Evolutionary conservation across 2,888 invertebrate species (phyloP).

Genomic region (Apamea epomidion): DNA sequence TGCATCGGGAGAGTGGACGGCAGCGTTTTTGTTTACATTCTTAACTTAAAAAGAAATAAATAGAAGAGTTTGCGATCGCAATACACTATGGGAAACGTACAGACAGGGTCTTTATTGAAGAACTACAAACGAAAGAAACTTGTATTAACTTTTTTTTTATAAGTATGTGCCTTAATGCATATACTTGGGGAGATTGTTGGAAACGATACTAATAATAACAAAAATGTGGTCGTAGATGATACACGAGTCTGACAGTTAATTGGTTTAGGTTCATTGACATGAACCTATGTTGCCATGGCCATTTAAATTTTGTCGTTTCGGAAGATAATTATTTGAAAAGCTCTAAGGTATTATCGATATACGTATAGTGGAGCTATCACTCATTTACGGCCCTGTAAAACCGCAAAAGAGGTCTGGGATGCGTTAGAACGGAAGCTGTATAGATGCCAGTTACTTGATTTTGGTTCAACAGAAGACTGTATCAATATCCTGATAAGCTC

Average conservation of each 20-base stretch:
- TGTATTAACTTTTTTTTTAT: neutral
- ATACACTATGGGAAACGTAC: neutral
- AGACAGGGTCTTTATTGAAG: neutral
- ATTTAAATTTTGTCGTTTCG: too few relatives aligned
- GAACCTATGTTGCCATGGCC: too few relatives aligned
- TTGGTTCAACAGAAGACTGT: neutral
- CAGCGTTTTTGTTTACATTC: neutral
- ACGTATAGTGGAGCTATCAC: too few relatives aligned
- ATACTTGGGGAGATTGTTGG: too few relatives aligned
- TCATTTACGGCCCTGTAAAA: too few relatives aligned
- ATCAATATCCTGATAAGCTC: neutral
- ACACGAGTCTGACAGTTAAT: too few relatives aligned
- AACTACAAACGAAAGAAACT: neutral
- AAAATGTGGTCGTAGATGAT: too few relatives aligned
- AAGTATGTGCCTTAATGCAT: too few relatives aligned
- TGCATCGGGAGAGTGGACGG: neutral
- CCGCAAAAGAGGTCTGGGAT: too few relatives aligned
- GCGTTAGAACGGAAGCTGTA: neutral
- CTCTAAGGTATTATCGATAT: too few relatives aligned
- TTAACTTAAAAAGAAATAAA: neutral
- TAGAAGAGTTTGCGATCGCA: neutral
- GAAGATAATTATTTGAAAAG: too few relatives aligned
- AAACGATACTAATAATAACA: neutral
- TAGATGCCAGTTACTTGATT: neutral
- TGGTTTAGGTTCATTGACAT: too few relatives aligned